Conservation (phyloP, 2,113 vertebrate genomes). For the Tinamus guttatus region DNA sequence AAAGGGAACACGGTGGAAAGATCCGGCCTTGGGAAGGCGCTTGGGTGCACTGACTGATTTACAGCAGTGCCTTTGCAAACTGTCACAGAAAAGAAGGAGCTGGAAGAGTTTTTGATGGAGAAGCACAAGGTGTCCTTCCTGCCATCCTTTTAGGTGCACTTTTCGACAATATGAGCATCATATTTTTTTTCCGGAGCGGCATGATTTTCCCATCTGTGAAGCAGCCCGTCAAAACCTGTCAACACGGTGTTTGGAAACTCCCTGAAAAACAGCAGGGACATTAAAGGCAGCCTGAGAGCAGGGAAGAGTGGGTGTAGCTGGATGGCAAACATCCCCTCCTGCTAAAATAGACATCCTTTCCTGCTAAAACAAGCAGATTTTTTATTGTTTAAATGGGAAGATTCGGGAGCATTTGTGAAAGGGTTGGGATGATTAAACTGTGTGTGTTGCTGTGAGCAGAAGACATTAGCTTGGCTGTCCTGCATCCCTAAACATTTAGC, state of each 20-base stretch:
- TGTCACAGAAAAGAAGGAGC: background rate
- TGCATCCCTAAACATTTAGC: fast-evolving
- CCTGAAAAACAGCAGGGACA: background rate
- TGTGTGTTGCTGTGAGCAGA: background rate
- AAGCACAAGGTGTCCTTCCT: background rate
- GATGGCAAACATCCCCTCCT: background rate
- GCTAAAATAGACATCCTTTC: background rate
- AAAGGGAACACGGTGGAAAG: background rate
- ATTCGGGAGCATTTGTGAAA: background rate
- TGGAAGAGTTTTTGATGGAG: background rate
- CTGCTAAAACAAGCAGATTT: background rate
- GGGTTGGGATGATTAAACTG: background rate
- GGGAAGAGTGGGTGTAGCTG: background rate
- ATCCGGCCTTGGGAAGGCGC: background rate
- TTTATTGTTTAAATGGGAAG: too few species aligned
- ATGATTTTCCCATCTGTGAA: constrained; percentile 11
- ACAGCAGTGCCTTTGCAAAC: background rate
- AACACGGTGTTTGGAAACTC: background rate
- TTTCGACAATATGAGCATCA: background rate
- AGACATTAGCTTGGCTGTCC: background rate
- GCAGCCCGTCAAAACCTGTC: background rate
- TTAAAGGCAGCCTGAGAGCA: background rate
- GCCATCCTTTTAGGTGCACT: background rate
- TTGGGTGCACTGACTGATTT: background rate
- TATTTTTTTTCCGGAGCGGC: background rate